Conservation (phyloP, 2,797 vertebrate species). For the Cynodonichthys magdalenae region DNA sequence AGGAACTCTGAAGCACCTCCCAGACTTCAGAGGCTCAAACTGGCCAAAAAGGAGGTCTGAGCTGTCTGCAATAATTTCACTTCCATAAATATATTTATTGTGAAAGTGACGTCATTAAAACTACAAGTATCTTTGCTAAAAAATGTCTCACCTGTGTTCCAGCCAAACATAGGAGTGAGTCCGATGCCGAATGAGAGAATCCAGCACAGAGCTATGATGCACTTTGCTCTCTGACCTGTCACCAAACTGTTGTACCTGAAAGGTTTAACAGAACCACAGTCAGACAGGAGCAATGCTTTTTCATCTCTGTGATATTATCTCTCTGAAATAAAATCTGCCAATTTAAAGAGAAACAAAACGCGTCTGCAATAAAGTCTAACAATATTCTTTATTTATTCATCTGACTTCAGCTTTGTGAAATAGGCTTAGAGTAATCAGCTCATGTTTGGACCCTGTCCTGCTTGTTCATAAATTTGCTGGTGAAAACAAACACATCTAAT, state of each 20-base stretch:
- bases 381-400: slow-evolving; percentile 13
- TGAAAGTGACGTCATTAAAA: background rate
- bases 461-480: background rate
- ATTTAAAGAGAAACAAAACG: slow-evolving; percentile 2
- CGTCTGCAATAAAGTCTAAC: slow-evolving; percentile 16
- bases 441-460: background rate
- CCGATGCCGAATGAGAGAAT: slow-evolving; percentile 91
- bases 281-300: slow-evolving; percentile 2
- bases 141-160: slow-evolving; percentile 80
- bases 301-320: slow-evolving; percentile 19
- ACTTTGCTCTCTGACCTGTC: slow-evolving; percentile 89
- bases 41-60: no score
- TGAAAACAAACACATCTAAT: slow-evolving; percentile 4
- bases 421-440: slow-evolving; percentile 1
- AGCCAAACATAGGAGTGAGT: slow-evolving; percentile 94
- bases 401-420: slow-evolving; percentile 2
- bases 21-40: no score
- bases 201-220: slow-evolving; percentile 94
- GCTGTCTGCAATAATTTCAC: background rate
- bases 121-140: background rate
- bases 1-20: no score
- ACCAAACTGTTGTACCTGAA: slow-evolving; percentile 94
- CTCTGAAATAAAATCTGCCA: slow-evolving; percentile 20
- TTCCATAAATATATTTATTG: background rate
- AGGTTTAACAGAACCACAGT: slow-evolving; percentile 29